A percentile compares a stretch with the other conserved stretches of the same genome.
These are phyloP conservation scores for Mormoops blainvillei DNA, from an alignment of 2,113 vertebrate genomes.

Conservation along the genomic window DNA sequence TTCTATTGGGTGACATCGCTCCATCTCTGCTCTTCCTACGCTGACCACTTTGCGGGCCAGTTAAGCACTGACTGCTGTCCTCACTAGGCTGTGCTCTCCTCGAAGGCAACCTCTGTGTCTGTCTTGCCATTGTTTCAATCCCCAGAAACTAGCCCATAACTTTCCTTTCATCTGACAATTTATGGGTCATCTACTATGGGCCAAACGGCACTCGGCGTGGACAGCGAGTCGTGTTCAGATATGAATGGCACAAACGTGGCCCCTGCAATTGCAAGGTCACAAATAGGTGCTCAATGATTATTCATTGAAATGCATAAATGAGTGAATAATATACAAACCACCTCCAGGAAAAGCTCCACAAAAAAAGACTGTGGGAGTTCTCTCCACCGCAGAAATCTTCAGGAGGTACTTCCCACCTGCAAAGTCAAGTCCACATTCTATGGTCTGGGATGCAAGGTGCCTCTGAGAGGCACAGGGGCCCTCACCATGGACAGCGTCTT, in stretches of 20 bases:
- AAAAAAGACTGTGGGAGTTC: background rate
- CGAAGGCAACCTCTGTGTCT: background rate
- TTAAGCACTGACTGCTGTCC: background rate
- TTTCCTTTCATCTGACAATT: background rate
- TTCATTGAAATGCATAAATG: background rate
- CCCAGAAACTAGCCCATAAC: background rate
- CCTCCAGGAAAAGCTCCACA: background rate
- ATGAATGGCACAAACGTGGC: rapidly evolving
- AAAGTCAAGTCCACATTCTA: background rate
- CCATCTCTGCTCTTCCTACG: background rate
- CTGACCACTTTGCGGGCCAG: too few relatives aligned
- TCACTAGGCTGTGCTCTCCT: background rate
- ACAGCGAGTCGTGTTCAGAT: background rate
- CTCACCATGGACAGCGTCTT: rapidly evolving
- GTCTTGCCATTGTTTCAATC: background rate
- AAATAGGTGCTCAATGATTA: background rate
- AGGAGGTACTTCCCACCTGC: background rate
- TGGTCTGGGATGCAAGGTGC: background rate
- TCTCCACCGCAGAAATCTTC: background rate
- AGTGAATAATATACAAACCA: background rate
- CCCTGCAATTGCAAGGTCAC: background rate
- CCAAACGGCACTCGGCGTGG: background rate
- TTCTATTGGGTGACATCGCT: rapidly evolving
- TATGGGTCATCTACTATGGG: background rate
- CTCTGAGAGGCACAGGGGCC: background rate